phyloP scores from a whole-genome alignment of 2,888 invertebrate genomes.

The Globia sparganii region DNA sequence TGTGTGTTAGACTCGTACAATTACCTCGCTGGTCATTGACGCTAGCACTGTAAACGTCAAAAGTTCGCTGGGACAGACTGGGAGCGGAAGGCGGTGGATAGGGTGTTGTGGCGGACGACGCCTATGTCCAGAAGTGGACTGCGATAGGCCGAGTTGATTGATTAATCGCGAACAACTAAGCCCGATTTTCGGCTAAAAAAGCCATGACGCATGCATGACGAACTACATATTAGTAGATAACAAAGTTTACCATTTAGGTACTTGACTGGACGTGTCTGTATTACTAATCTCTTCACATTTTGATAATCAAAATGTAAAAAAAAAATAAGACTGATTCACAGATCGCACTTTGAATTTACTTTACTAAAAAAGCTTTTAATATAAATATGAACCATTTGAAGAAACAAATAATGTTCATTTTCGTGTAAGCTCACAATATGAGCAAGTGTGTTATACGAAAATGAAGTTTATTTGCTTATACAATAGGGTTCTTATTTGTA shows the following conservation, averaged over 20 bases:
- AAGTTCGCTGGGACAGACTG: background rate
- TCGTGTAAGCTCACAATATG: background rate
- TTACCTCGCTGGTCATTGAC: background rate
- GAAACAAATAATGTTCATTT: background rate
- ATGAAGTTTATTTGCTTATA: fast-evolving
- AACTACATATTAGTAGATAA: background rate
- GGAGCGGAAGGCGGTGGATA: background rate
- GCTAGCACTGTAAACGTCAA: background rate
- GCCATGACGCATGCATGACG: background rate
- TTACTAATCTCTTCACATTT: constrained; percentile 1
- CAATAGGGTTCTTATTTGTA: background rate
- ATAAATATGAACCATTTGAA: background rate
- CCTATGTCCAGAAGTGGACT: too few relatives aligned
- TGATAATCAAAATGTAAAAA: background rate
- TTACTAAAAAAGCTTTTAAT: too few relatives aligned
- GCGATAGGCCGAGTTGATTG: background rate
- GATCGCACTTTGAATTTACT: background rate
- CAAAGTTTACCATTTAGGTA: background rate
- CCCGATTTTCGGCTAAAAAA: background rate
- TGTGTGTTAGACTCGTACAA: too few relatives aligned
- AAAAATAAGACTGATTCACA: background rate
- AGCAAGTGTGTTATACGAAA: background rate
- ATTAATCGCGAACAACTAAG: background rate
- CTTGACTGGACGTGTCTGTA: constrained; percentile 1
- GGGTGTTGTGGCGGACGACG: background rate